phyloP scores from a whole-genome alignment of 2,888 invertebrate species.

The Eulithis prunata region DNA sequence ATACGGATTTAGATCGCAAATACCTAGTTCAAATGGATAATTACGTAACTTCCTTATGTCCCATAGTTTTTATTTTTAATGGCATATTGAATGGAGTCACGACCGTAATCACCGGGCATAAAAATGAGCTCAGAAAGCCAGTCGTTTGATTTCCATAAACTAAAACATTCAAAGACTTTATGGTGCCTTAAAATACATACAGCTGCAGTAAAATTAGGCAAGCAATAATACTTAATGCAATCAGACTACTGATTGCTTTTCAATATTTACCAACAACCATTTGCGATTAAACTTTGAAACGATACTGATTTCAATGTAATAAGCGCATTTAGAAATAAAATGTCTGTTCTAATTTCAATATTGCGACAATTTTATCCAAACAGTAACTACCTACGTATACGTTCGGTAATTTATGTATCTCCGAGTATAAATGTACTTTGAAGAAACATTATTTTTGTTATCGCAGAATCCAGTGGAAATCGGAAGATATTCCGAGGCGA shows the following conservation, averaged over 20 bases:
- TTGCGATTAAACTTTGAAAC: constrained; percentile 27
- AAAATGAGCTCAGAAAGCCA: neutral
- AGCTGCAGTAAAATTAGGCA: constrained; percentile 25
- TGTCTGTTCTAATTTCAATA: constrained; percentile 21
- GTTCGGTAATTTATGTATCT: constrained; percentile 16
- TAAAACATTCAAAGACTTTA: constrained; percentile 13
- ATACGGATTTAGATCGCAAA: constrained; percentile 53
- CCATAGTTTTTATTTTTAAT: neutral
- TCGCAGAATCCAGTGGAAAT: constrained; percentile 62
- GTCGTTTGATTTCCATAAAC: constrained; percentile 17
- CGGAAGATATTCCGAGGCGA: constrained; percentile 67
- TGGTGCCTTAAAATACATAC: constrained; percentile 16
- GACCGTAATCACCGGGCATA: neutral
- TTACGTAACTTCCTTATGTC: constrained; percentile 10
- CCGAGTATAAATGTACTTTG: constrained; percentile 23
- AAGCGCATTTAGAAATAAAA: constrained; percentile 13
- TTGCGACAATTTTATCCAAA: constrained; percentile 15
- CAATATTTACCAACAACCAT: constrained; percentile 30
- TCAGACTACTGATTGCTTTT: constrained; percentile 34
- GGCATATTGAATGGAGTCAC: neutral
- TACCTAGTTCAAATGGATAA: constrained; percentile 34
- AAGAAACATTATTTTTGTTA: constrained; percentile 59
- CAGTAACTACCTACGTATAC: neutral
- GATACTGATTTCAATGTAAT: constrained; percentile 27
- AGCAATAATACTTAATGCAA: constrained; percentile 31